Conservation (phyloP, 2,113 vertebrate genomes). For the Pyrgilauda ruficollis region DNA sequence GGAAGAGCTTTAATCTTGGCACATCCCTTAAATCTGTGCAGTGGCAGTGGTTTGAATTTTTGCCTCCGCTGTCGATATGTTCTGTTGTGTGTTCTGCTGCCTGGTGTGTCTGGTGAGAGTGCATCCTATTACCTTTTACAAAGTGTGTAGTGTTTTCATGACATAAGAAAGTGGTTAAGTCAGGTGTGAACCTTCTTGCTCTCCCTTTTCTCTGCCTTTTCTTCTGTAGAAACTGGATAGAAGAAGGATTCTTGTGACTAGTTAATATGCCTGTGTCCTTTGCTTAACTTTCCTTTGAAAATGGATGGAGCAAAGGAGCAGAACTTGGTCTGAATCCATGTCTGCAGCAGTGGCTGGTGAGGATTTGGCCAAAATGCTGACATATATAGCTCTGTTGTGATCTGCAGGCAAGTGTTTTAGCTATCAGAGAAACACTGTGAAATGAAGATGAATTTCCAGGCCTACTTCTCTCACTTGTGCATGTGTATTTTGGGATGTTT, state of each 20-base stretch:
- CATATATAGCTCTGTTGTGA: background rate
- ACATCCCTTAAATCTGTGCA: background rate
- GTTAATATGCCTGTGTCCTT: background rate
- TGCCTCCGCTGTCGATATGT: rapidly evolving
- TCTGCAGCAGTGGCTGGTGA: background rate
- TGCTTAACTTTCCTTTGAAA: conserved; percentile 41
- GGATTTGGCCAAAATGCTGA: background rate
- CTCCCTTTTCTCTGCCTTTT: background rate
- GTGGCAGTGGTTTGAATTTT: background rate
- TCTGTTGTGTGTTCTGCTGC: background rate
- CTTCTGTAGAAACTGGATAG: background rate
- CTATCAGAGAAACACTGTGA: background rate
- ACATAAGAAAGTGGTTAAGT: background rate
- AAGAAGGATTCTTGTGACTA: background rate
- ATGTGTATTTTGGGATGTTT: background rate
- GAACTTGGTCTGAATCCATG: background rate
- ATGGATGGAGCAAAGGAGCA: background rate
- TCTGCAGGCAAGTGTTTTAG: background rate
- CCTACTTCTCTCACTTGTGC: background rate
- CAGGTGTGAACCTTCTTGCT: background rate
- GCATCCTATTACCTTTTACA: background rate
- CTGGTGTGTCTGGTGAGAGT: background rate
- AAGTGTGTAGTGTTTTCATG: background rate
- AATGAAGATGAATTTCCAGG: background rate
- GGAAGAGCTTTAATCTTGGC: background rate